phyloP scores from a whole-genome alignment of 2,797 vertebrate genomes.

The Agapornis canus region DNA sequence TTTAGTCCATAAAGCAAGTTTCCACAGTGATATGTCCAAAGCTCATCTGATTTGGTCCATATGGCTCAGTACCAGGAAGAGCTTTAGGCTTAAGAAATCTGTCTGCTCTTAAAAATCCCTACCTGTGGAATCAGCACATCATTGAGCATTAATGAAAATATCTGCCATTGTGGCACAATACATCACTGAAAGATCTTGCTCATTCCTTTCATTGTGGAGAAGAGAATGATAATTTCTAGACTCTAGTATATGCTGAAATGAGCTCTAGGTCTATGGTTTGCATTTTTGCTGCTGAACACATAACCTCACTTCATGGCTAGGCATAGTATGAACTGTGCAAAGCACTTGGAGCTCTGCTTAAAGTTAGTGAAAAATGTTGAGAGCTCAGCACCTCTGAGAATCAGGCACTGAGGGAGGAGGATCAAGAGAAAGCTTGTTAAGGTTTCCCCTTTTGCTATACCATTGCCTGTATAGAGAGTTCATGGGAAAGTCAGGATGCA shows the following conservation, averaged over 20 bases:
- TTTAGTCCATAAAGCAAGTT: background rate
- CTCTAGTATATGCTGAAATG: background rate
- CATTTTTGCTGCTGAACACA: background rate
- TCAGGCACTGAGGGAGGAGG: fast-evolving
- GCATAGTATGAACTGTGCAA: background rate
- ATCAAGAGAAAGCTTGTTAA: background rate
- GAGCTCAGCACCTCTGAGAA: background rate
- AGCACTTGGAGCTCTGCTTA: background rate
- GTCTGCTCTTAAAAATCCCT: background rate
- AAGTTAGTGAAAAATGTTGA: background rate
- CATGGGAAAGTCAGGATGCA: background rate
- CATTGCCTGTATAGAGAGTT: background rate
- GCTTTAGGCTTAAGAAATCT: background rate
- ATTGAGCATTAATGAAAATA: background rate
- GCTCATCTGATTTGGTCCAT: background rate
- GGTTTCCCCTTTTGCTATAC: background rate
- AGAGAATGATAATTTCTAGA: background rate
- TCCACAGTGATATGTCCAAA: background rate
- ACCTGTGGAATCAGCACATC: background rate
- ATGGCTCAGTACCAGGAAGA: background rate
- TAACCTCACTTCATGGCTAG: background rate
- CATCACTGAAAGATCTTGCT: background rate
- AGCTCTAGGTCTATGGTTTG: background rate
- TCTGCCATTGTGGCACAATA: background rate
- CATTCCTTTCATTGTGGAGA: background rate